Evolutionary conservation across 1,140 invertebrate species (phyloP).

Genomic region (Brachionus manjavacas): DNA sequence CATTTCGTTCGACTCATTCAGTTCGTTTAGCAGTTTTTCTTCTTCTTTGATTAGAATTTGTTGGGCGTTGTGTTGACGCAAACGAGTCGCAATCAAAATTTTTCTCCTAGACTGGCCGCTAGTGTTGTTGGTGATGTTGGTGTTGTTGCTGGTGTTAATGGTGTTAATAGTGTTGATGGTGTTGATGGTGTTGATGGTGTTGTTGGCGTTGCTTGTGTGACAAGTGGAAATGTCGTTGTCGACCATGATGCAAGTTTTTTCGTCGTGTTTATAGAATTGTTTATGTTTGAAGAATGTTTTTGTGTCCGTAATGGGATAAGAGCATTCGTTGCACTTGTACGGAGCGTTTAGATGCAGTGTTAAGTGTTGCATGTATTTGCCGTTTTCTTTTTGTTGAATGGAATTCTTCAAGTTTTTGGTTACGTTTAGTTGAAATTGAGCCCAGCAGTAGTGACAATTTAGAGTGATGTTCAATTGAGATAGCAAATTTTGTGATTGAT

Average conservation of each 20-base stretch:
- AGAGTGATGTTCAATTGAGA: slow-evolving; percentile 37
- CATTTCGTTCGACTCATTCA: slow-evolving; percentile 34
- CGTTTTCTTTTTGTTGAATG: slow-evolving; percentile 41
- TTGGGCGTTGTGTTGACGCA: slow-evolving; percentile 15
- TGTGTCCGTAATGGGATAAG: slow-evolving; percentile 37
- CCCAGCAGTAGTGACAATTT: slow-evolving; percentile 42
- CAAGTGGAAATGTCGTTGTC: slow-evolving; percentile 5
- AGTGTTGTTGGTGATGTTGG: not conserved
- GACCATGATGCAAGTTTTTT: slow-evolving; percentile 38
- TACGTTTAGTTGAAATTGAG: slow-evolving; percentile 38
- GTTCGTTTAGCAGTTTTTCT: slow-evolving; percentile 5
- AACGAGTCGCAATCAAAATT: slow-evolving; percentile 31
- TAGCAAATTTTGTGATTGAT: slow-evolving; percentile 9
- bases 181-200: not conserved
- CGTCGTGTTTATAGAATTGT: slow-evolving; percentile 40
- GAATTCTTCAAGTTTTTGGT: slow-evolving; percentile 8
- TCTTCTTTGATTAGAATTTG: slow-evolving; percentile 8
- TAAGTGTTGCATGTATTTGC: slow-evolving; percentile 36
- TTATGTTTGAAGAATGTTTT: slow-evolving; percentile 41
- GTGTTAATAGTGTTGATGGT: too few species aligned
- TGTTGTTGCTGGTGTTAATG: too few species aligned
- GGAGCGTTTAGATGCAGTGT: slow-evolving; percentile 26
- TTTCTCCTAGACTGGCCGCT: not conserved
- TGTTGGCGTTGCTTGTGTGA: not conserved
- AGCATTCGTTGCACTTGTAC: slow-evolving; percentile 41